Conservation (phyloP, 1,140 invertebrate genomes). For the Zophobas morio region DNA sequence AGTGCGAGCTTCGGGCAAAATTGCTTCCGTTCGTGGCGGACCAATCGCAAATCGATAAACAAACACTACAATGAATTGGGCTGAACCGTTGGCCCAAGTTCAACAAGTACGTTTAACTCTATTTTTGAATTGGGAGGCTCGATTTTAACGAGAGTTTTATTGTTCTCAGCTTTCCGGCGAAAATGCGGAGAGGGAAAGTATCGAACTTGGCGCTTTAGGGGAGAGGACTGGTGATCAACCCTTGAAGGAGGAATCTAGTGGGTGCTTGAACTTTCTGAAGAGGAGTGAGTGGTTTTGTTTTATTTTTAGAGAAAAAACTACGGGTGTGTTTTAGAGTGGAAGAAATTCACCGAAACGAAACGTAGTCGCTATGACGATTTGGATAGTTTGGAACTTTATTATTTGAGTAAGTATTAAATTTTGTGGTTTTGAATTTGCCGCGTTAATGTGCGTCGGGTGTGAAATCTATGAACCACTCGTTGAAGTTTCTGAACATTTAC, state of each 20-base stretch:
- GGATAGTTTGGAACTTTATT: slow-evolving; percentile 61
- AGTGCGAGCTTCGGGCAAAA: slow-evolving; percentile 19
- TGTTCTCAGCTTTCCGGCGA: slow-evolving; percentile 4
- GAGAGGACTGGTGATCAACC: not conserved
- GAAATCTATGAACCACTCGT: not conserved
- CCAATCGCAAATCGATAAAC: slow-evolving; percentile 2
- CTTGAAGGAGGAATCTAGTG: slow-evolving; percentile 27
- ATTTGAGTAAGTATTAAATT: slow-evolving; percentile 58
- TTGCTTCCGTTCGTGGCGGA: not conserved
- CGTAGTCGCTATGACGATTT: slow-evolving; percentile 55
- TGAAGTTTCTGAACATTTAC: too few species aligned
- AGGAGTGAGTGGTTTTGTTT: slow-evolving; percentile 48
- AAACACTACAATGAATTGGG: slow-evolving; percentile 38
- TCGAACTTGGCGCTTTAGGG: slow-evolving; percentile 1
- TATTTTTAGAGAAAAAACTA: not conserved
- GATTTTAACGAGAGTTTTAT: not conserved
- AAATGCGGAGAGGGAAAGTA: not conserved
- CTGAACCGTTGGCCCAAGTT: slow-evolving; percentile 35
- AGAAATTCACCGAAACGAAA: slow-evolving; percentile 59
- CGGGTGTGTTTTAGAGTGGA: slow-evolving; percentile 55
- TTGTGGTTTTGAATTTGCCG: slow-evolving; percentile 7
- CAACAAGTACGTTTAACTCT: slow-evolving; percentile 17
- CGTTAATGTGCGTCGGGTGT: not conserved
- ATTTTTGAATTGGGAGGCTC: not conserved
- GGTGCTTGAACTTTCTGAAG: slow-evolving; percentile 52